phyloP scores from a whole-genome alignment of 2,888 invertebrate genomes.

The Augiades crinisus region DNA sequence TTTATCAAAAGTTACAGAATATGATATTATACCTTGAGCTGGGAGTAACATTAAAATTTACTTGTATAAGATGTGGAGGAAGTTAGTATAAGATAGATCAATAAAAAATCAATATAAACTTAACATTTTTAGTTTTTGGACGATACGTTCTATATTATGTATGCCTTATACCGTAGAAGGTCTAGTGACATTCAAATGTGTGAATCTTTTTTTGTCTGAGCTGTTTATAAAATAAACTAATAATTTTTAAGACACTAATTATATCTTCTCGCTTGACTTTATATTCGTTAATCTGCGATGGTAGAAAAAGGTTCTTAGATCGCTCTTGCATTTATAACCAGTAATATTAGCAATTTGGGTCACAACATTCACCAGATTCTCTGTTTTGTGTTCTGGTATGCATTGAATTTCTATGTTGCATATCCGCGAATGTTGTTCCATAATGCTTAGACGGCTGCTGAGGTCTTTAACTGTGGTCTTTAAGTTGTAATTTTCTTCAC shows the following conservation, averaged over 20 bases:
- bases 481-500: constrained; percentile 10
- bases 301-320: constrained; percentile 32
- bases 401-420: constrained; percentile 29
- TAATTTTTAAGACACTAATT: no score
- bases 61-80: no score
- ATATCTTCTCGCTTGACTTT: not conserved
- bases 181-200: no score
- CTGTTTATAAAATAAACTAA: no score
- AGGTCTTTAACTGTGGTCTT: constrained; percentile 5
- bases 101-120: no score
- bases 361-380: constrained; percentile 22
- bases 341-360: constrained; percentile 8
- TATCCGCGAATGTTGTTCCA: constrained; percentile 26
- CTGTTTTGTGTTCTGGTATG: constrained; percentile 26
- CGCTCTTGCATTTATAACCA: constrained; percentile 52
- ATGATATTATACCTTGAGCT: no score
- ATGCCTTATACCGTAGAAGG: no score
- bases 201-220: not conserved
- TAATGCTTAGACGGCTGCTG: constrained; percentile 7
- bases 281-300: constrained; percentile 6
- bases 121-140: no score
- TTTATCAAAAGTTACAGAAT: no score
- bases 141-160: no score
- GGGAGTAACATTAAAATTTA: no score
- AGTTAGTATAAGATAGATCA: no score